A percentile compares a stretch with the other conserved stretches of the same genome.
phyloP scores from a whole-genome alignment of 2,888 invertebrate genomes.

The Aphodius granarius region DNA sequence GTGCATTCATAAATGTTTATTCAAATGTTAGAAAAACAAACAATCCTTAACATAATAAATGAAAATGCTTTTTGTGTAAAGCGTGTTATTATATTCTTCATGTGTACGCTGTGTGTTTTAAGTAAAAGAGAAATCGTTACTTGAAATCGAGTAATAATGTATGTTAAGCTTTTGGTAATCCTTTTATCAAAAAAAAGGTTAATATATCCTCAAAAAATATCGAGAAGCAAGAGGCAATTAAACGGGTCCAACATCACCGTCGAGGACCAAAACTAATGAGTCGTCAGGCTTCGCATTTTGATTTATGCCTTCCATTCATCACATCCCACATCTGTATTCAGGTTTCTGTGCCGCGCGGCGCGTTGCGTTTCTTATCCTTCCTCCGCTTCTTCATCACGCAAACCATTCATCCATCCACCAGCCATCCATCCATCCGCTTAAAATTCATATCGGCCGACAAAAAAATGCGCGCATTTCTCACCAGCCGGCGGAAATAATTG shows the following conservation, averaged over 20 bases:
- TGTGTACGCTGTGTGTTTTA: too few relatives aligned
- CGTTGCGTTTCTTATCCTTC: not conserved
- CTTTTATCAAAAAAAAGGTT: too few relatives aligned
- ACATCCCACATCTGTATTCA: not conserved
- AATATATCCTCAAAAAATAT: too few relatives aligned
- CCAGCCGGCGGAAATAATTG: conserved; percentile 2
- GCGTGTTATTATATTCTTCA: too few relatives aligned
- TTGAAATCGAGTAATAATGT: too few relatives aligned
- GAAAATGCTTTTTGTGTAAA: too few relatives aligned
- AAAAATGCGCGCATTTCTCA: not conserved
- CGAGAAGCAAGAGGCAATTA: not conserved
- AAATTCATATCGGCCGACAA: not conserved
- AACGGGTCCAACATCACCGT: not conserved
- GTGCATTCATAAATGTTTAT: too few relatives aligned
- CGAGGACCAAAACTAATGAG: not conserved
- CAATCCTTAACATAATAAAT: too few relatives aligned
- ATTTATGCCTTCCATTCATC: not conserved
- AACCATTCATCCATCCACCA: not conserved
- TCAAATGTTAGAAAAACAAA: too few relatives aligned
- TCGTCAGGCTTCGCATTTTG: not conserved
- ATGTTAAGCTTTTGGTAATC: too few relatives aligned
- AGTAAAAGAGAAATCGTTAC: too few relatives aligned
- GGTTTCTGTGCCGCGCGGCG: not conserved
- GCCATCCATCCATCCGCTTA: not conserved
- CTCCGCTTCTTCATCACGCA: not conserved